Conservation (phyloP, 2,888 invertebrate genomes). For the Anarsia innoxiella region DNA sequence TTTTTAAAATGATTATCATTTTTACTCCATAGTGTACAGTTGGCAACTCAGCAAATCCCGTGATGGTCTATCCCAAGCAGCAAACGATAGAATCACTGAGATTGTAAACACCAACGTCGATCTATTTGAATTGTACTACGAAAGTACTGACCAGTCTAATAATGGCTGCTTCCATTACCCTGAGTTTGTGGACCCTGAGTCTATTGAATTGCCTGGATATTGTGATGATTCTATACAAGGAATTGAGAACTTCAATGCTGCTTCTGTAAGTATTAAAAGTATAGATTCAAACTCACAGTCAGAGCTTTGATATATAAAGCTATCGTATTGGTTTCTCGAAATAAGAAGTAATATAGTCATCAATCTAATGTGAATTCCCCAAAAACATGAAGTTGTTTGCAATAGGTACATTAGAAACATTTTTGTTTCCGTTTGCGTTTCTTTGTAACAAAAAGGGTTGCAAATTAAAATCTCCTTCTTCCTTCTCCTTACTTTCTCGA, state of each 20-base stretch:
- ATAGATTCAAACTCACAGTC: no score
- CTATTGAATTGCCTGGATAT: slow-evolving; percentile 41
- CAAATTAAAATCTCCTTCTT: no score
- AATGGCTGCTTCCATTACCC: slow-evolving; percentile 57
- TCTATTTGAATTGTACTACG: slow-evolving; percentile 45
- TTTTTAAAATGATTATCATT: no score
- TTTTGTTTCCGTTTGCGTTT: no score
- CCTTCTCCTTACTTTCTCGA: no score
- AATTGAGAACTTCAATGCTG: slow-evolving; percentile 35
- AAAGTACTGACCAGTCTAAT: slow-evolving; percentile 36
- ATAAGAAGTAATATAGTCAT: no score
- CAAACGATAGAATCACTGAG: slow-evolving; percentile 28
- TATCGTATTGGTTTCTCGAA: no score
- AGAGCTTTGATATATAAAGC: no score
- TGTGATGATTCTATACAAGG: slow-evolving; percentile 41
- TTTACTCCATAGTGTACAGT: slow-evolving; percentile 43
- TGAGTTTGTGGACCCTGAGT: slow-evolving; percentile 30
- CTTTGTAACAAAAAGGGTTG: no score
- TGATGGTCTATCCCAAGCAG: slow-evolving; percentile 31
- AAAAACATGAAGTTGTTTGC: no score
- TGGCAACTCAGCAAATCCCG: slow-evolving; percentile 51
- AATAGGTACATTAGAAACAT: no score
- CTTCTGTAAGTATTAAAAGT: slow-evolving; percentile 40
- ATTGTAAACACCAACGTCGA: slow-evolving; percentile 34
- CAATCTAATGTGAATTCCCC: no score